Evolutionary conservation across 2,797 vertebrate species (phyloP).

Genomic region (Crypturellus tataupa): DNA sequence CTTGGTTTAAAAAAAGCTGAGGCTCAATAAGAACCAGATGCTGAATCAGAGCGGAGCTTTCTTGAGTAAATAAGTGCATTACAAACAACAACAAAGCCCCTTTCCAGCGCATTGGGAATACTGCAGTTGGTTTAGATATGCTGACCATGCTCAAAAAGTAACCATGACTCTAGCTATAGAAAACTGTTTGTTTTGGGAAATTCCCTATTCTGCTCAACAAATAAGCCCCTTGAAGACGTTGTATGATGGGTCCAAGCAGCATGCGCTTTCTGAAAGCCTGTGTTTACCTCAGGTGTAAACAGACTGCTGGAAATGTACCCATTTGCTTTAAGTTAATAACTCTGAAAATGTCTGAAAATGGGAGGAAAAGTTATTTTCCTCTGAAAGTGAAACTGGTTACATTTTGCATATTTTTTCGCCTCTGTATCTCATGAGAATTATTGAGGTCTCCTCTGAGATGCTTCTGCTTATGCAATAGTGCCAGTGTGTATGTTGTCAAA

Average conservation of each 20-base stretch:
- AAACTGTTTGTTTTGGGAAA: conserved; percentile 15
- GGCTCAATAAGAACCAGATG: conserved; percentile 76
- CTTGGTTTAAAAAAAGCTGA: conserved; percentile 69
- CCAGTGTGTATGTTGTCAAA: not conserved
- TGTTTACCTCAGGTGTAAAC: not conserved
- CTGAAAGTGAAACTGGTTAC: conserved; percentile 64
- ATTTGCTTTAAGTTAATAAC: conserved; percentile 10
- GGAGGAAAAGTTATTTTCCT: conserved; percentile 67
- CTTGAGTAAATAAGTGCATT: conserved; percentile 75
- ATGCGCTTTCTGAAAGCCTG: not conserved
- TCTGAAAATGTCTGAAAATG: conserved; percentile 30
- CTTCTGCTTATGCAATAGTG: conserved; percentile 20
- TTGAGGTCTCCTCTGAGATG: conserved; percentile 32
- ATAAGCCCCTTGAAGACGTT: not conserved
- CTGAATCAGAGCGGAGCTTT: conserved; percentile 73
- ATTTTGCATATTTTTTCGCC: conserved; percentile 54
- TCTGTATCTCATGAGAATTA: conserved; percentile 39
- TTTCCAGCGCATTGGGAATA: conserved; percentile 72
- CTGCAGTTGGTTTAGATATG: conserved; percentile 72
- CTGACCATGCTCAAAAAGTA: conserved; percentile 70
- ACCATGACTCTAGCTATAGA: conserved; percentile 23
- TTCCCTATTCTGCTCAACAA: conserved; percentile 1
- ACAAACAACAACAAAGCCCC: conserved; percentile 74
- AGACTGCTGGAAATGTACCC: not conserved
- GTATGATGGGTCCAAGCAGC: not conserved